A percentile compares a stretch with the other conserved stretches of the same genome.
phyloP scores from a whole-genome alignment of 2,113 vertebrate species.

The Trichomycterus rosablanca region DNA sequence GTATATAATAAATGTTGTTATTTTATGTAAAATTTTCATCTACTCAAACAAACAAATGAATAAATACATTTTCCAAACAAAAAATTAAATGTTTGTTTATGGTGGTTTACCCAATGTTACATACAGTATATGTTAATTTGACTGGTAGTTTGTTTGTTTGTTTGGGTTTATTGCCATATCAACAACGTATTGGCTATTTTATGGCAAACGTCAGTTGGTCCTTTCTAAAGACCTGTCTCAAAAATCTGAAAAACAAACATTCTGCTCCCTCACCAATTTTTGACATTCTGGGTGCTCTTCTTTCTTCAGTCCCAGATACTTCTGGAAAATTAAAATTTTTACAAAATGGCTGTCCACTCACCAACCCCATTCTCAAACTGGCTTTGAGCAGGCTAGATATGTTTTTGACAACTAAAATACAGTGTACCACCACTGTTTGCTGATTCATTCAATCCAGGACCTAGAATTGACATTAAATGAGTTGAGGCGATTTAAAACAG shows the following conservation, averaged over 20 bases:
- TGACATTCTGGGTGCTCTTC: constrained; percentile 12
- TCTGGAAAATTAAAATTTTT: background rate
- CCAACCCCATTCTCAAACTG: constrained; percentile 18
- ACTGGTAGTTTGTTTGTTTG: too few relatives aligned
- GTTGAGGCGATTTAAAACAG: background rate
- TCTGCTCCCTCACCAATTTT: constrained; percentile 1
- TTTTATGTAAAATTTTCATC: too few relatives aligned
- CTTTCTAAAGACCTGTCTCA: background rate
- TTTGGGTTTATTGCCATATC: too few relatives aligned
- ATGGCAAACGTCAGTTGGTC: too few relatives aligned
- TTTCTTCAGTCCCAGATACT: background rate
- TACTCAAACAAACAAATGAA: too few relatives aligned
- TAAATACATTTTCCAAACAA: too few relatives aligned
- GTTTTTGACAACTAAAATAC: too few relatives aligned
- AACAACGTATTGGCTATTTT: too few relatives aligned
- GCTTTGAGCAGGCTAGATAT: constrained; percentile 7
- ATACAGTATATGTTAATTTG: too few relatives aligned
- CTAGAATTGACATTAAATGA: background rate
- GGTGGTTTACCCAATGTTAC: too few relatives aligned
- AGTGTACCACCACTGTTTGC: background rate
- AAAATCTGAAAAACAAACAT: background rate
- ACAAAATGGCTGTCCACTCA: constrained; percentile 26
- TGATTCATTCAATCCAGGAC: constrained; percentile 7
- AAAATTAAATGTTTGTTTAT: too few relatives aligned
- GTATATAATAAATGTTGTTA: too few relatives aligned